phyloP scores from a whole-genome alignment of 1,140 invertebrate genomes.

The Eubasilissa regina region DNA sequence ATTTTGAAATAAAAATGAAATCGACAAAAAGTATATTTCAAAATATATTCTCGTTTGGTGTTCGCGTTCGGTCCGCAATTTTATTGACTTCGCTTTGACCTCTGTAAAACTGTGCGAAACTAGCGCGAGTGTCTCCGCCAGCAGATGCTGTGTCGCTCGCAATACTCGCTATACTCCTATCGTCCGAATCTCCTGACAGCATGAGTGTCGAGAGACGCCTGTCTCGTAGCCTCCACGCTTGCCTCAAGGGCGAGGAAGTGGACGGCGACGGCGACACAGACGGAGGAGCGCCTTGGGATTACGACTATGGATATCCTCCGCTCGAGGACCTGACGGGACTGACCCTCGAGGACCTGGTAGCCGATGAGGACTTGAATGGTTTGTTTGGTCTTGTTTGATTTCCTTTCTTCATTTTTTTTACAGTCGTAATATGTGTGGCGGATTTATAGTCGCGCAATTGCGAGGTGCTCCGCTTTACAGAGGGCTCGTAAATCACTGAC shows the following conservation, averaged over 20 bases:
- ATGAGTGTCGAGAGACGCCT: conserved; percentile 77
- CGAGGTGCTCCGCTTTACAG: too few relatives aligned
- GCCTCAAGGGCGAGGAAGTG: conserved; percentile 77
- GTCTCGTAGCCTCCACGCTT: conserved; percentile 79
- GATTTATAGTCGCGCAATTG: too few relatives aligned
- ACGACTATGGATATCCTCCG: conserved; percentile 25
- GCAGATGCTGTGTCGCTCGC: neutral
- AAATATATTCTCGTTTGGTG: too few relatives aligned
- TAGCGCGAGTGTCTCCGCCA: neutral
- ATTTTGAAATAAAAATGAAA: too few relatives aligned
- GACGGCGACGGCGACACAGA: conserved; percentile 54
- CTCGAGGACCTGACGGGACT: conserved; percentile 54
- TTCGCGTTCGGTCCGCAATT: too few relatives aligned
- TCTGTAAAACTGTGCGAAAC: neutral
- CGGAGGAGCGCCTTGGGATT: conserved; percentile 29
- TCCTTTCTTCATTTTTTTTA: conserved; percentile 4
- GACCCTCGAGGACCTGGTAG: conserved; percentile 51
- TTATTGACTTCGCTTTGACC: neutral
- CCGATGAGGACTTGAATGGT: conserved; percentile 45
- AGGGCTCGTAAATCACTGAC: too few relatives aligned
- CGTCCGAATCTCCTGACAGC: neutral
- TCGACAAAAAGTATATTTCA: too few relatives aligned
- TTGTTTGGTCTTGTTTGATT: neutral
- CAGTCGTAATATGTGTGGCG: neutral
- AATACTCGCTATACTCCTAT: neutral